Conservation (phyloP, 2,888 invertebrate species). For the Lasius fuliginosus region DNA sequence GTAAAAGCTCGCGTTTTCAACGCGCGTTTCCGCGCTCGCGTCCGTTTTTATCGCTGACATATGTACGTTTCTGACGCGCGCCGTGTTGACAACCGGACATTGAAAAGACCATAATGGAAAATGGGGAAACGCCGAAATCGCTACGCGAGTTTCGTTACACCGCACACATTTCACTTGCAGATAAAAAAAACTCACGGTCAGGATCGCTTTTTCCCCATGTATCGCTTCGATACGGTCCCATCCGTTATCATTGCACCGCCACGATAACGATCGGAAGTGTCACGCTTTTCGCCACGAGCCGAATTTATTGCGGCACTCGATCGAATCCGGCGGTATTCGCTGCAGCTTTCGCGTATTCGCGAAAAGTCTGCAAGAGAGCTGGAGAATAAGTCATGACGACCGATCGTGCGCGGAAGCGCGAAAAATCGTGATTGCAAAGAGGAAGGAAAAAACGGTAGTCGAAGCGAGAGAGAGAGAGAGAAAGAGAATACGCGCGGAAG, state of each 20-base stretch:
- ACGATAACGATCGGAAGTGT: conserved; percentile 37
- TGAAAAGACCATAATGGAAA: conserved; percentile 1
- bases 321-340: conserved; percentile 19
- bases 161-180: conserved; percentile 40
- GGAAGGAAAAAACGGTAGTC: neutral
- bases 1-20: neutral
- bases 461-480: neutral
- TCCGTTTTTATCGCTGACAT: neutral
- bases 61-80: neutral
- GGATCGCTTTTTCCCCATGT: conserved; percentile 12
- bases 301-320: conserved; percentile 39
- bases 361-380: neutral
- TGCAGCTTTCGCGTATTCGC: conserved; percentile 31
- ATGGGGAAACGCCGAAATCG: conserved; percentile 23
- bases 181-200: conserved; percentile 24
- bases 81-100: conserved; percentile 27
- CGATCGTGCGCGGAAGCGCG: neutral
- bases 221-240: neutral
- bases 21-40: neutral
- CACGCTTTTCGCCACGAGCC: neutral
- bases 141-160: neutral
- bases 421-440: conserved; percentile 16
- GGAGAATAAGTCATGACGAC: conserved; percentile 16
- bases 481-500: conserved; percentile 39
- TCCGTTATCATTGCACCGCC: conserved; percentile 22